Evolutionary conservation across 2,797 vertebrate genomes (phyloP).

Genomic region (Pseudochirops cupreus): DNA sequence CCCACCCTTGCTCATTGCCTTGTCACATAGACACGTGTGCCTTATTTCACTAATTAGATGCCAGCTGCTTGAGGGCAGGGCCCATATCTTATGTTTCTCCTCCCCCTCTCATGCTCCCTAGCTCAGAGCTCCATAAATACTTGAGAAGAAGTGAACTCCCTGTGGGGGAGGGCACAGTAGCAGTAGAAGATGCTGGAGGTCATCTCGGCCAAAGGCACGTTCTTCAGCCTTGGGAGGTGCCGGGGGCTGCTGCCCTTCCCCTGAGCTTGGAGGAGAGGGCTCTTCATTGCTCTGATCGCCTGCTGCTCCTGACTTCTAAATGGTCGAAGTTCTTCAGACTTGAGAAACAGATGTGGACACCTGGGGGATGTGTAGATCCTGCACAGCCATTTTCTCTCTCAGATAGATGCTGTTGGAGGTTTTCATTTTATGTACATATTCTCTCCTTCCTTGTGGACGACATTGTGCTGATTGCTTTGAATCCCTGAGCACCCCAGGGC

Average conservation of each 20-base stretch:
- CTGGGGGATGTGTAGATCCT: neutral
- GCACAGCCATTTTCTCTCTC: neutral
- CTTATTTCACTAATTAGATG: neutral
- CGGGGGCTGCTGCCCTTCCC: neutral
- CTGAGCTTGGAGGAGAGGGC: neutral
- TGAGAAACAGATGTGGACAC: neutral
- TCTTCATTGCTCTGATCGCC: neutral
- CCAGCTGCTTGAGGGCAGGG: neutral
- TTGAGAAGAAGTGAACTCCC: neutral
- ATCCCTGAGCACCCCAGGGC: neutral
- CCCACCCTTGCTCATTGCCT: neutral
- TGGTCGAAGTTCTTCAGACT: neutral
- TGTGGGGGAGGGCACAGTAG: neutral
- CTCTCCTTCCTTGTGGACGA: neutral
- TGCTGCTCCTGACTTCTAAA: neutral
- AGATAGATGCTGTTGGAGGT: neutral
- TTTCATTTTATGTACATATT: neutral
- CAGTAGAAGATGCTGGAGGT: too few relatives aligned
- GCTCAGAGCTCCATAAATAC: neutral
- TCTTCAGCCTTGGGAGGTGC: neutral
- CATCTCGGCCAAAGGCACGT: too few relatives aligned
- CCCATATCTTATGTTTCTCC: neutral
- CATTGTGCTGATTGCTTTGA: neutral
- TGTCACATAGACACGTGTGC: neutral
- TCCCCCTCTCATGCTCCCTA: neutral